Conservation (phyloP, 2,113 vertebrate genomes). For the Bucco capensis region DNA sequence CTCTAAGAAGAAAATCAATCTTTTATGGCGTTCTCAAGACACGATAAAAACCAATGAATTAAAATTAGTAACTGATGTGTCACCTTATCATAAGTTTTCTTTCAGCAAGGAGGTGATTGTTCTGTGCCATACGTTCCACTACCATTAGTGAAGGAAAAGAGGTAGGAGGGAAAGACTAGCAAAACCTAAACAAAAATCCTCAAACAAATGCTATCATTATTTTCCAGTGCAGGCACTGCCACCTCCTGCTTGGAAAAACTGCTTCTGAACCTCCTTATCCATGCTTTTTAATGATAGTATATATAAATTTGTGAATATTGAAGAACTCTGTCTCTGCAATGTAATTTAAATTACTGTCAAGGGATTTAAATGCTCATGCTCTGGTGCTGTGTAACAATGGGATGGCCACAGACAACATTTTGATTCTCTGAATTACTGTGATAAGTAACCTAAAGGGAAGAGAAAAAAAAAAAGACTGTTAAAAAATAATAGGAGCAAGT, state of each 20-base stretch:
- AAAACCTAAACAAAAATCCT: not conserved
- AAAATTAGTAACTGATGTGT: slow-evolving; percentile 42
- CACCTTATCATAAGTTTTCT: slow-evolving; percentile 1
- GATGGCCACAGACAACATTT: not conserved
- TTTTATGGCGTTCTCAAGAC: not conserved
- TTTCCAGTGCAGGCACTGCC: not conserved
- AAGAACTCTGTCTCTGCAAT: not conserved
- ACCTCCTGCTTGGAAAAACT: not conserved
- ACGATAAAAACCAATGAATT: slow-evolving; percentile 18
- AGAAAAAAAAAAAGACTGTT: not conserved
- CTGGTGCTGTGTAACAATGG: not conserved
- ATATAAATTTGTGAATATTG: not conserved
- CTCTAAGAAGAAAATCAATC: not conserved
- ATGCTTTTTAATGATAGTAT: not conserved
- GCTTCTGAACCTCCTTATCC: not conserved
- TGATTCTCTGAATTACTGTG: not conserved
- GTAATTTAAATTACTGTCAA: not conserved
- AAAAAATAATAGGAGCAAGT: not conserved
- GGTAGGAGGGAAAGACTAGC: not conserved
- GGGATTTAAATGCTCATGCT: not conserved
- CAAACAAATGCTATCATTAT: not conserved
- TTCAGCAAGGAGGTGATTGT: not conserved
- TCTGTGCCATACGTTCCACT: not conserved
- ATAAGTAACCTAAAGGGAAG: not conserved
- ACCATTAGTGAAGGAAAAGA: not conserved